These are phyloP conservation scores for Acromyrmex heyeri DNA, from an alignment of 1,140 invertebrate genomes.

Conservation along the genomic window DNA sequence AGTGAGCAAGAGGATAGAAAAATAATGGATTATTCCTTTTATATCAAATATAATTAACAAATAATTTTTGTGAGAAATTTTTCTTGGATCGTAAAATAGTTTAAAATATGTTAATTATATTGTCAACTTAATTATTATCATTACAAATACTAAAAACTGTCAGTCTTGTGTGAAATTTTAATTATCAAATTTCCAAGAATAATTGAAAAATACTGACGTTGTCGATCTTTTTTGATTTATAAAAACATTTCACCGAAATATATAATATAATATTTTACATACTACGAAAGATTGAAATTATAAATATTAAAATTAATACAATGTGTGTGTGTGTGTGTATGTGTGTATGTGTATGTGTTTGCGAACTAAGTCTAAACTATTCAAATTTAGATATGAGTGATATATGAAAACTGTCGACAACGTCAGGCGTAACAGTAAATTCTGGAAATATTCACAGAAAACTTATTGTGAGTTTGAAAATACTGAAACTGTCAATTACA, in stretches of 20 bases:
- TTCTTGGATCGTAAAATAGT: not conserved
- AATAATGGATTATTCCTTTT: not conserved
- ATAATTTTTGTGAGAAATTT: not conserved
- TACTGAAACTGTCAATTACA: not conserved
- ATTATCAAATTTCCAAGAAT: not conserved
- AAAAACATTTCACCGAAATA: not conserved
- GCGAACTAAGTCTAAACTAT: not conserved
- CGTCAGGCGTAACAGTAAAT: not conserved
- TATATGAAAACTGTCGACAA: not conserved
- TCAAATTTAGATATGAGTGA: not conserved
- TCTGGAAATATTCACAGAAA: not conserved
- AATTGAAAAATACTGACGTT: not conserved
- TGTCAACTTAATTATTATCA: not conserved
- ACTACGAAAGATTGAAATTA: not conserved
- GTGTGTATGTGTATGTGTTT: too few relatives aligned
- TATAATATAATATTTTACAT: not conserved
- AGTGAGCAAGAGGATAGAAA: too few relatives aligned
- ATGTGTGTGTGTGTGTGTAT: too few relatives aligned
- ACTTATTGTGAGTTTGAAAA: not conserved
- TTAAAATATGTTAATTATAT: not conserved
- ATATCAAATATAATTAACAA: not conserved
- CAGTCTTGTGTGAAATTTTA: not conserved
- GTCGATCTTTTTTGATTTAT: not conserved
- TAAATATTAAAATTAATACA: conserved; percentile 13
- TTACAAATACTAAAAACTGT: not conserved